These are phyloP conservation scores for Seriola dumerili DNA, from an alignment of 2,113 vertebrate genomes.

Conservation along the genomic window DNA sequence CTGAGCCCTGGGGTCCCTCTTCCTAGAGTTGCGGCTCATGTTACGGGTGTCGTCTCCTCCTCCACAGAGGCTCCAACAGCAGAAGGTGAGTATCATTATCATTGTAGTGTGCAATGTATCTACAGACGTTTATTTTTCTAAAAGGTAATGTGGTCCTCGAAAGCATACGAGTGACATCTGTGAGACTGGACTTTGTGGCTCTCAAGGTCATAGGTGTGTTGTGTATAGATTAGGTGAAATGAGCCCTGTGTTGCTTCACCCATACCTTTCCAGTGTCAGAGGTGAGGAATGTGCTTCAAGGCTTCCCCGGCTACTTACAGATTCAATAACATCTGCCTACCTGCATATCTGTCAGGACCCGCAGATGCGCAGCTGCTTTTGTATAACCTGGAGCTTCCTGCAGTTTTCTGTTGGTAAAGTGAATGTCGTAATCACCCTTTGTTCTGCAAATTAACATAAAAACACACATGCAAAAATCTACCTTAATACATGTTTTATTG, in stretches of 20 bases:
- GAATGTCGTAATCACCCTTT: neutral
- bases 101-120: neutral
- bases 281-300: constrained; percentile 67
- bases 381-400: neutral
- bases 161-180: neutral
- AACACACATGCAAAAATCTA: neutral
- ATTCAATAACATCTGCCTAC: constrained; percentile 35
- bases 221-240: neutral
- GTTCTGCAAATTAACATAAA: neutral
- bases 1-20: constrained; percentile 35
- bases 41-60: constrained; percentile 83
- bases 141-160: neutral
- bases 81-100: constrained; percentile 78
- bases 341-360: constrained; percentile 50
- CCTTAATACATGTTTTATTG: neutral
- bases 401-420: neutral
- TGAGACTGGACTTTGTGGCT: neutral
- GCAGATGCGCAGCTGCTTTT: constrained; percentile 47
- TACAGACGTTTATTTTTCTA: neutral
- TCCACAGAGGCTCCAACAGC: constrained; percentile 20
- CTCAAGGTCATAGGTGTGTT: neutral
- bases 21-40: constrained; percentile 85
- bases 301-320: constrained; percentile 30
- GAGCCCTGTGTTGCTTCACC: neutral
- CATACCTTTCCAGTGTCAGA: neutral